Conservation (phyloP, 92 coral and sea anemone genomes). For the Ricordea florida region DNA sequence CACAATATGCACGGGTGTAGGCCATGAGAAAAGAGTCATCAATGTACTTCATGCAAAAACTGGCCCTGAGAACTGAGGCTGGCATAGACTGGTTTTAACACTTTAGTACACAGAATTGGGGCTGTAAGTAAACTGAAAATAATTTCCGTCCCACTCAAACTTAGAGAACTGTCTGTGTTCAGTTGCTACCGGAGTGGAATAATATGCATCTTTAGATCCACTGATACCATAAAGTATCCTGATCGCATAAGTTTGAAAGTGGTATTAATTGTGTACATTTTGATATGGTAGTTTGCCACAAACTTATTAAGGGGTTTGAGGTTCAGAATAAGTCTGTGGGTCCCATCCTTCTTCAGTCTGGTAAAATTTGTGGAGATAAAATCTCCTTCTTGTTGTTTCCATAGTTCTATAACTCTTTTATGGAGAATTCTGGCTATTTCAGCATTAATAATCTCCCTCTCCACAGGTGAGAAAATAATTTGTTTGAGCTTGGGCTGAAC, state of each 20-base stretch:
- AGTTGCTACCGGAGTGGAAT: neutral
- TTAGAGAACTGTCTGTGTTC: neutral
- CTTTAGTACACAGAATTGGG: constrained; percentile 2
- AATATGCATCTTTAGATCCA: constrained; percentile 40
- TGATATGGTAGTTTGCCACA: constrained; percentile 27
- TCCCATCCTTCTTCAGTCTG: constrained; percentile 9
- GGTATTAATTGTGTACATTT: constrained; percentile 23
- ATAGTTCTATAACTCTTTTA: constrained; percentile 31
- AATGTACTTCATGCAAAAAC: constrained; percentile 22
- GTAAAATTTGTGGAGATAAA: constrained; percentile 16
- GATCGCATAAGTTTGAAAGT: constrained; percentile 22
- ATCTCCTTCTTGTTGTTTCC: neutral
- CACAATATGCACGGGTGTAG: constrained; percentile 1
- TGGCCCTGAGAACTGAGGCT: constrained; percentile 34
- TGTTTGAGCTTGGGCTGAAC: too few relatives aligned
- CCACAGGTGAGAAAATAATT: too few relatives aligned
- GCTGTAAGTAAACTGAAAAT: constrained; percentile 26
- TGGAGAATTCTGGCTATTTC: constrained; percentile 14
- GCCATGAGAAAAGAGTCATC: constrained; percentile 57
- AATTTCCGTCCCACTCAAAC: constrained; percentile 13
- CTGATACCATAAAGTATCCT: constrained; percentile 16
- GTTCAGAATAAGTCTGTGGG: constrained; percentile 20
- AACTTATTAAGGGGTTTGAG: constrained; percentile 6
- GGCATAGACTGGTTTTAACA: constrained; percentile 38
- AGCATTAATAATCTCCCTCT: constrained; percentile 7